Base-by-base conservation (phyloP, 1,140 invertebrate genomes). In the Calliphora vicina region DNA sequence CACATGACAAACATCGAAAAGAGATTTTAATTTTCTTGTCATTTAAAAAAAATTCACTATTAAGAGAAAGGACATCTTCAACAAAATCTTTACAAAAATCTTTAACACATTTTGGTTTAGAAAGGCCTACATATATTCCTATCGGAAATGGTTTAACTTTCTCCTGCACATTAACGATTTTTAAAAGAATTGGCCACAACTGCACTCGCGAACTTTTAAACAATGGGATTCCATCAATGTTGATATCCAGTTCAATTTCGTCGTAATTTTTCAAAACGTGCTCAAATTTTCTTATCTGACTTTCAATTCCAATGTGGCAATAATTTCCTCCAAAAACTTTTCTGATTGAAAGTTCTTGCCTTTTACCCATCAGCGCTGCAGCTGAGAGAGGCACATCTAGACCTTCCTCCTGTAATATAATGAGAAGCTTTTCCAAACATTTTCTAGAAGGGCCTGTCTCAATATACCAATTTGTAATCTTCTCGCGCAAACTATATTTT, bases 231-330 rank as follows among this genome's bases (percentile, higher is more conserved):
- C n/a, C n/a, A n/a, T n/a, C n/a, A n/a, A n/a, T n/a, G n/a, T n/a
- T n/a, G n/a, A n/a, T n/a, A n/a, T n/a, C 73, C 29, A 74, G n/a
- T n/a, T n/a, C 73, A 35, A 74, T 35, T 20, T 74, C 73, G 73
- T 74, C 73, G 10, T 74, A 74, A n/a, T n/a, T n/a, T n/a, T n/a
- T n/a, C n/a, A n/a, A n/a, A n/a, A n/a, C n/a, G n/a, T n/a, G n/a
- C n/a, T n/a, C n/a, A n/a, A n/a, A n/a, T n/a, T n/a, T n/a, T n/a
- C n/a, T n/a, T n/a, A n/a, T n/a, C 29, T 74, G 27, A 4, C 15
- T 74, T 74, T 42, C 73, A n/a, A 74, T 74, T 74, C 73, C 73
- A 74, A 74, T 74, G 29, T 74, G 73, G 29, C 50, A 57, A 57
- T 57, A 57, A 57, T 17, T 57, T 57, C 50, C 73, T 15, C 6